Percentiles rank a stretch among this genome's conserved stretches.
These are phyloP conservation scores for Helicolenus hilgendorfi DNA, from an alignment of 2,797 vertebrate genomes.

Conservation along the genomic window DNA sequence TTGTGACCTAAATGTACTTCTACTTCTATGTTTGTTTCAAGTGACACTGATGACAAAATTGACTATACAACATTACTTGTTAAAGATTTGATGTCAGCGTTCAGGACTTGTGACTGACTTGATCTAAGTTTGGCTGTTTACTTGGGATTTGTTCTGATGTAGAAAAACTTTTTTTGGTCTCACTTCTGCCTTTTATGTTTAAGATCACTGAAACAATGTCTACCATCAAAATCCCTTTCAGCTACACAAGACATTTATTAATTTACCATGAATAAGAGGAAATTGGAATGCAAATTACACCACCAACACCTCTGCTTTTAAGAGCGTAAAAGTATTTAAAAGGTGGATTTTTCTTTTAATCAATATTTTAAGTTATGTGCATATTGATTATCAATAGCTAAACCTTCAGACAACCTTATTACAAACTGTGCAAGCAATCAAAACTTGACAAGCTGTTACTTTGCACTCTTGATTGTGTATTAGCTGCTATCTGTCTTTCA, in stretches of 20 bases:
- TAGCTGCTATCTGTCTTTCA: constrained; percentile 18
- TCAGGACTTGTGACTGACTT: not conserved
- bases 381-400: not conserved
- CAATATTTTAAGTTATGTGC: not conserved
- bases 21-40: not conserved
- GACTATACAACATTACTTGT: not conserved
- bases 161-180: not conserved
- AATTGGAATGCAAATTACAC: not conserved
- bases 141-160: not conserved
- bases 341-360: not conserved
- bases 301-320: not conserved
- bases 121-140: not conserved
- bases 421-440: not conserved
- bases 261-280: not conserved
- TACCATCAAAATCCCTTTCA: not conserved
- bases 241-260: not conserved
- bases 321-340: not conserved
- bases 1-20: not conserved
- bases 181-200: not conserved
- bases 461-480: constrained; percentile 50
- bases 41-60: not conserved
- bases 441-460: constrained; percentile 48
- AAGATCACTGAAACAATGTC: not conserved
- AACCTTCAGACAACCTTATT: constrained; percentile 1
- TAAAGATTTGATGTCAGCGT: not conserved